Base-by-base conservation (phyloP, 1,140 invertebrate species). In the Trachymyrmex cornetzi region DNA sequence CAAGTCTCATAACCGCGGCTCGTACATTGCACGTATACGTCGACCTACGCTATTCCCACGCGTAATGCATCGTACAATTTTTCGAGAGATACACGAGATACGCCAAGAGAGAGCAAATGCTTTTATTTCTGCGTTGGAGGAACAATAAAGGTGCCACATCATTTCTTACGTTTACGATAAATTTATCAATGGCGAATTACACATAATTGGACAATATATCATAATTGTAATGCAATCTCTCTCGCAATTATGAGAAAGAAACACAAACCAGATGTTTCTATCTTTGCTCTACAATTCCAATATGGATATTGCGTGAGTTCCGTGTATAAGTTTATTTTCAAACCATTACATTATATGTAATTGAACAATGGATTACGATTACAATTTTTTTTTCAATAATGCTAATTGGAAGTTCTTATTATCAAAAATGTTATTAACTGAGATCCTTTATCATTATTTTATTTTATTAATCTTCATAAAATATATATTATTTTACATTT, bases 41-140 rank as follows among this genome's bases (percentile, higher is more conserved):
- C 81, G 34, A 59, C 48, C 48, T 24, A 55, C 48, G 55, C 27
- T 82, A 84, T 81, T 72, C 69, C 61, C 30, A 50, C 74, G 53
- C 69, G 77, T 82, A 64, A 69, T 77, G 74, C 48, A 82, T 48
- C 80, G 69, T 75, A 63, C 80, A 84, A 84, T 84, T 84, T 84
- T 74, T 84, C 80, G 80, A 61, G 14, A 59, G 57, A 82, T 63
- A 67, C 38, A 55, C n/a, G 50, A 66, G 75, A 89, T 86, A 72
- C 61, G 74, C 22, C 38, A 44, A 9, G 38, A 44, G 38, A 30
- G 22, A 57, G 30, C 30, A 14, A 50, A 61, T 50, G 80, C 59
- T 84, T 61, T 63, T 74, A 55, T 48, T 61, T 19, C 50, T 30
- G 55, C 69, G n/a, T 55, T 27, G 27, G 50, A 30, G 19, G 14